Conservation (phyloP, 2,888 invertebrate species). For the Eupithecia subumbrata region DNA sequence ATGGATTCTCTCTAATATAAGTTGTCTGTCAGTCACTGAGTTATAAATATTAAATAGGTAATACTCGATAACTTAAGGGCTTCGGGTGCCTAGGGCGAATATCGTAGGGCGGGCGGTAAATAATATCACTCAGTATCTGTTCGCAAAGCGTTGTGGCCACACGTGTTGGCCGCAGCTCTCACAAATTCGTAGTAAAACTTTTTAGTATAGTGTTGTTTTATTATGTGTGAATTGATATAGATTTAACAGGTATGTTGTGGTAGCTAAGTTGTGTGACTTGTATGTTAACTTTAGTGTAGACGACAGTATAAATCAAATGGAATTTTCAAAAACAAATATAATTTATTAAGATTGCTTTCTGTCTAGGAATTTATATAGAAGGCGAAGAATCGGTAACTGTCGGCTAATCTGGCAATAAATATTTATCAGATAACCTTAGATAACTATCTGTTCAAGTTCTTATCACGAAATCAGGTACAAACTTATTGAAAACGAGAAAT, state of each 20-base stretch:
- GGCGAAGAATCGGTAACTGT: background rate
- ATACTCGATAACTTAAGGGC: background rate
- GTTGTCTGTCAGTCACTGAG: background rate
- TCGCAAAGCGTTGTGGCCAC: background rate
- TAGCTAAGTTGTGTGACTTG: background rate
- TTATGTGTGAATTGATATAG: conserved; percentile 5
- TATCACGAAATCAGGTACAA: background rate
- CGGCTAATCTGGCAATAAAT: background rate
- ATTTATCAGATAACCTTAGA: background rate
- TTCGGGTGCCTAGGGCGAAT: conserved; percentile 8
- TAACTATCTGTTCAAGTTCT: background rate
- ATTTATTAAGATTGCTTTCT: background rate
- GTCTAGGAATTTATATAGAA: background rate
- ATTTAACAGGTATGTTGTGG: conserved; percentile 7
- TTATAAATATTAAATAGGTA: background rate
- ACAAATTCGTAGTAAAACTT: background rate
- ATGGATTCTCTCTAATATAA: background rate
- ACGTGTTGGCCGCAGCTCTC: background rate
- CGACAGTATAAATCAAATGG: background rate
- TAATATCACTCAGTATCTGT: background rate
- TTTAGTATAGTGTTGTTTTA: conserved; percentile 9
- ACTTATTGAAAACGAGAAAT: background rate
- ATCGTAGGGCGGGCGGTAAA: conserved; percentile 9
- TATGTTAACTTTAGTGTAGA: background rate
- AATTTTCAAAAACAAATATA: background rate